Evolutionary conservation across 2,113 vertebrate genomes (phyloP), one percentile per base, ranked within the genome.

Genomic region (Genyomyrus donnyi): DNA sequence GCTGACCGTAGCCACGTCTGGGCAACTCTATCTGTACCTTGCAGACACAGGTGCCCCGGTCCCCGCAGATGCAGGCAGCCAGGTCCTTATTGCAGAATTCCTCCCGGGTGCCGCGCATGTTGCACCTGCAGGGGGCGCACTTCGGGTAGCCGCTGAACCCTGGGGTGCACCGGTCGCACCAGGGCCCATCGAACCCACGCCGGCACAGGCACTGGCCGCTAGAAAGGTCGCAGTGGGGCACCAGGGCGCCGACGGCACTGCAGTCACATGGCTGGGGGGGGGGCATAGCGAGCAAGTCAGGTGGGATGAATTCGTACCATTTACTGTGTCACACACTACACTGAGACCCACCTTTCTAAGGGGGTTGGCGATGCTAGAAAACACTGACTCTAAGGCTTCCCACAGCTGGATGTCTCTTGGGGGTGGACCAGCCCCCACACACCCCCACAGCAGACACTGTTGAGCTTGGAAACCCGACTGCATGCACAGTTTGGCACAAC

Each of bases 91-190:
- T 95, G 88, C 98, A 99, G n/a, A 88, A 95, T 11, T 95, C 94
- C 0, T 84, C 91, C 48, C 92, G 91, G 0, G 97, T 98, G 88
- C 98, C 98, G 0, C 93, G 94, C 1, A 85, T 15, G 87, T 98
- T 96, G 49, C 98, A 99, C 90, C 95, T 94, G 90, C 98, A 99
- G 11, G 96, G 91, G 7, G 95, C 91, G 56, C 98, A 99, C 74
- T 95, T 92, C 0, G 98, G 98, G 92, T 97, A 98, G 93, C 95
- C 94, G 88, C 96, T 93, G 95, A 96, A 95, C 49, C 98, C 98
- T 21, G 96, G 85, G 0, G 95, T 94, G 90, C 98, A 99, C 5
- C 49, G 94, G 42, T 94, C 93, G 58, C 98, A 99, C 88, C 89
- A 93, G 50, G 0, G 91, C 3, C 97, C 96, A 24, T 94, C 93